Conservation (phyloP, 2,888 invertebrate species). For the Himalopsyche tibetana region DNA sequence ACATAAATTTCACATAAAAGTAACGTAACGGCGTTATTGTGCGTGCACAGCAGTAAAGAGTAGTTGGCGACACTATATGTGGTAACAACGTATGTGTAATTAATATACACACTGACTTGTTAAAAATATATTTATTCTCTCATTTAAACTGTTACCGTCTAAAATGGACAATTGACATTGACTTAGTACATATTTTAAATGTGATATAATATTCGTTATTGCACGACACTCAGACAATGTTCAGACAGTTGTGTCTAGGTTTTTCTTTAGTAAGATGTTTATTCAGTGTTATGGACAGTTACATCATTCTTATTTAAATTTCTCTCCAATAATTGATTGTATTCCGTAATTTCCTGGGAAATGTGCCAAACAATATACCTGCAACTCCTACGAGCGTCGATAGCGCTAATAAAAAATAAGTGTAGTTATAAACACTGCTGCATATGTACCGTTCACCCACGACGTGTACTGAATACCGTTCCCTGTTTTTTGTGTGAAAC, state of each 20-base stretch:
- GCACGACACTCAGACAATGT: no score
- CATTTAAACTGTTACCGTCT: no score
- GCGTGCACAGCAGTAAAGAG: no score
- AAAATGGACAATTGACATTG: no score
- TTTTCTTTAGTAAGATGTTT: background rate
- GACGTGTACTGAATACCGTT: conserved; percentile 55
- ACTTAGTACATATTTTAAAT: no score
- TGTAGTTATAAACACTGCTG: background rate
- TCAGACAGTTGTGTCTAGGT: background rate
- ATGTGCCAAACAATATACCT: conserved; percentile 30
- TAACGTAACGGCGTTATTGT: no score
- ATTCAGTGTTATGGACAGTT: background rate
- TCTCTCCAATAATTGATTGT: conserved; percentile 7
- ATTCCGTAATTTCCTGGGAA: conserved; percentile 6
- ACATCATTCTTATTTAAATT: conserved; percentile 18
- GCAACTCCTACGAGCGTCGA: background rate
- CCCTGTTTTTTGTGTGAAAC: conserved; percentile 10
- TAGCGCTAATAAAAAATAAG: background rate
- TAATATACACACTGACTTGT: no score
- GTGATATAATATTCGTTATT: no score
- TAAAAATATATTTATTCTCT: no score
- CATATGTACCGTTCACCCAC: conserved; percentile 57
- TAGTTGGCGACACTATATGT: no score
- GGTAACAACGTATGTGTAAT: no score
- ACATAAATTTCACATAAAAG: no score